Evolutionary conservation across 2,888 invertebrate species (phyloP), one percentile per base, ranked within the genome.

Genomic region (Meloe dianella): DNA sequence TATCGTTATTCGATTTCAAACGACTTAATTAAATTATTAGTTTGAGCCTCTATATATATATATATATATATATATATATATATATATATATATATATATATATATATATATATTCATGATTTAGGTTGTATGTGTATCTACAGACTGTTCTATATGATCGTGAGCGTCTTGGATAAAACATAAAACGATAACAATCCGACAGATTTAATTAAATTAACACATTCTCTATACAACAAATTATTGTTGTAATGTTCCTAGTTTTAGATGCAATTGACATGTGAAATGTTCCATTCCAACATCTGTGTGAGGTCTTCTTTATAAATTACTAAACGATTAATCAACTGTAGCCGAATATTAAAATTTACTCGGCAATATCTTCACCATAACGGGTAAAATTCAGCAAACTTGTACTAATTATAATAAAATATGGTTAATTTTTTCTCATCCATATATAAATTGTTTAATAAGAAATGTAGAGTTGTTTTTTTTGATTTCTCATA

Each of bases 271-370:
- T 7, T 32, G 10, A 7, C 66, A 66, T 60, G 67, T 67, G 27
- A 4, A 17, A 17, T 32, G 68, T 71, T 65, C 70, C 70, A 66
- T 70, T 65, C 62, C 73, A 58, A 62, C 35, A 68, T 64, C 75
- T 69, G 74, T 74, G 76, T 76, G 76, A 73, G 76, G 76, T 76
- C 76, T 70, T 66, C 65, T 70, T 70, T 73, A 72, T 70, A 73
- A 74, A 72, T 74, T 72, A 71, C 73, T 65, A 63, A 71, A 70
- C 67, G 67, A 75, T 75, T 75, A 75, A 75, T 76, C 74, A 71
- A 72, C 62, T 68, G 70, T 59, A 69, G 69, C 60, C 69, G 63
- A 41, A 66, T 67, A 70, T 47, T 76, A 75, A 76, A 74, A 73
- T 74, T 73, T 70, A 69, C 66, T 71, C 61, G 67, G 74, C 70